A percentile compares a stretch with the other conserved stretches of the same genome.
These are phyloP conservation scores for Drosophila watanabei DNA, from an alignment of 1,140 invertebrate species.

Conservation along the genomic window DNA sequence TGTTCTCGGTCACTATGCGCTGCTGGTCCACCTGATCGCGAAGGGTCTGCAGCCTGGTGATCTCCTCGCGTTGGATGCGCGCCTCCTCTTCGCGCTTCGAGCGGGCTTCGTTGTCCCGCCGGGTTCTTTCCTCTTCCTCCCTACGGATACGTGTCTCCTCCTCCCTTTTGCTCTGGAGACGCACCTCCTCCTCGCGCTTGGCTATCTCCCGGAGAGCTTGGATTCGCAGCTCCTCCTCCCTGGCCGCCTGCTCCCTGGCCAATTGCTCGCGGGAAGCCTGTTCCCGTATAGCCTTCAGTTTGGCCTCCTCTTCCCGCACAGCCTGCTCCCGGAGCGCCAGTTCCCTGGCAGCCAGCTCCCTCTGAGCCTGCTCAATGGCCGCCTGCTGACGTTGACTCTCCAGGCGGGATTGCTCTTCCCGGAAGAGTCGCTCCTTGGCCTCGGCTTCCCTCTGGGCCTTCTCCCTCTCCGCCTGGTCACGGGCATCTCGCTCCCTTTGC, in stretches of 20 bases:
- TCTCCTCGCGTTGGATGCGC: slow-evolving; percentile 73
- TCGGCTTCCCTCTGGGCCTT: slow-evolving; percentile 84
- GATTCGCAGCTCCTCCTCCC: slow-evolving; percentile 77
- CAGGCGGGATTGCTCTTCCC: slow-evolving; percentile 84
- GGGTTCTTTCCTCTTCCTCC: slow-evolving; percentile 68
- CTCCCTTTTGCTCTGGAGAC: slow-evolving; percentile 52
- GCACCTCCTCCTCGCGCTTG: slow-evolving; percentile 64
- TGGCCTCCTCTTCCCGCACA: slow-evolving; percentile 72
- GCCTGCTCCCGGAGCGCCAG: slow-evolving; percentile 71
- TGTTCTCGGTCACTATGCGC: slow-evolving; percentile 76
- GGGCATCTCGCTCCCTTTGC: slow-evolving; percentile 88
- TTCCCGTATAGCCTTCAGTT: slow-evolving; percentile 62
- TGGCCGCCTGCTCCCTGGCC: slow-evolving; percentile 66
- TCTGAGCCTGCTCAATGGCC: slow-evolving; percentile 69
- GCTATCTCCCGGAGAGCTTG: slow-evolving; percentile 69
- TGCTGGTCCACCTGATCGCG: slow-evolving; percentile 81
- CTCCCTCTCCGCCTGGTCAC: slow-evolving; percentile 87
- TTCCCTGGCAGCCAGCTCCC: slow-evolving; percentile 69
- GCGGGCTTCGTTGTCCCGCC: slow-evolving; percentile 58
- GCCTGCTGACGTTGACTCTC: slow-evolving; percentile 70
- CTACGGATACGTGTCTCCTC: slow-evolving; percentile 60
- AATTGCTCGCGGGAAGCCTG: slow-evolving; percentile 60
- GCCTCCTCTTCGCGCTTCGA: slow-evolving; percentile 84
- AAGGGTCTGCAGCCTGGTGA: slow-evolving; percentile 49
- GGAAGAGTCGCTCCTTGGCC: slow-evolving; percentile 80